Conservation (phyloP, 1,140 invertebrate species). For the Heliothis subflexa region DNA sequence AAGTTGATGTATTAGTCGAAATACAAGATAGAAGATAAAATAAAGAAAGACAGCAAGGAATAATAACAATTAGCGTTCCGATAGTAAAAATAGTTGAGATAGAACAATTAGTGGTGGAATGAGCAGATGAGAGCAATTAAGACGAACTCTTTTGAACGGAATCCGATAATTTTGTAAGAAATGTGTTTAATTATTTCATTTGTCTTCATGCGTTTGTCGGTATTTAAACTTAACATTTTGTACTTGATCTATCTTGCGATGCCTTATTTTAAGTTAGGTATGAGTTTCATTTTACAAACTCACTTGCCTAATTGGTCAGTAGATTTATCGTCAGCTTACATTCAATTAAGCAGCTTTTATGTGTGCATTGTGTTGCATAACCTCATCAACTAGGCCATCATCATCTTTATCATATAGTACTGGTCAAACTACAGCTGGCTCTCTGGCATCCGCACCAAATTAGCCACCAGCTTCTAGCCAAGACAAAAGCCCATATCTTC, state of each 20-base stretch:
- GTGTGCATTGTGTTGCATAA: too few species aligned
- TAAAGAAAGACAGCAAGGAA: background rate
- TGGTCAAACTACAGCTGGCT: background rate
- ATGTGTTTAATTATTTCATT: background rate
- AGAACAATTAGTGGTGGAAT: background rate
- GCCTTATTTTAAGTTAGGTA: too few species aligned
- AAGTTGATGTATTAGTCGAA: background rate
- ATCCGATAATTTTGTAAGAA: constrained; percentile 5
- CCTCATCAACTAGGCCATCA: too few species aligned
- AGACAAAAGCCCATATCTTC: constrained; percentile 37
- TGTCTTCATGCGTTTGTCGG: too few species aligned
- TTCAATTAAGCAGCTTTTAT: too few species aligned
- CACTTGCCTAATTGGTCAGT: too few species aligned
- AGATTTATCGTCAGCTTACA: too few species aligned
- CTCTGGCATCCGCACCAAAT: constrained; percentile 8
- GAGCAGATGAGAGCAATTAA: background rate
- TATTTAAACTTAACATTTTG: too few species aligned
- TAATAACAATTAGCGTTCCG: background rate
- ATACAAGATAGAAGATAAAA: background rate
- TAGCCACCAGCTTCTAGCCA: constrained; percentile 1
- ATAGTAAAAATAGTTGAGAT: background rate
- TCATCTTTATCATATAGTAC: background rate
- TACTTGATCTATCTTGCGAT: too few species aligned
- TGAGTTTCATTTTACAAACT: too few species aligned
- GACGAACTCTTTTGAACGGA: background rate